Evolutionary conservation across 2,888 invertebrate species (phyloP), one percentile per base, ranked within the genome.

Genomic region (Orthosia incerta): DNA sequence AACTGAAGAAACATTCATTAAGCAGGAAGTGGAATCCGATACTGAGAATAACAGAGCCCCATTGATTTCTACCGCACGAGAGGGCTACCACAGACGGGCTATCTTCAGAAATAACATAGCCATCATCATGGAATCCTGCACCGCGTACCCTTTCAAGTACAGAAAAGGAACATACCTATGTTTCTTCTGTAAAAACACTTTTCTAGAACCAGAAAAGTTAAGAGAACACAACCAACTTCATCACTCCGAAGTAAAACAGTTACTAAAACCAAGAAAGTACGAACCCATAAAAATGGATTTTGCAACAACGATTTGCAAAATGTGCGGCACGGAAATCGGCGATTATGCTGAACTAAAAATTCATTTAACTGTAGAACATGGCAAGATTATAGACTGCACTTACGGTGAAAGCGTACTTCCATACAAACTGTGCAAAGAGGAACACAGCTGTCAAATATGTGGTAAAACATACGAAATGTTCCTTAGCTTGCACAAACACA

Each of bases 251-350:
- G 81, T 91, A 0, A 91, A 90, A 71, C 88, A 91, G 39, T 69
- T 91, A 1, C 76, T 93, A 2, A 95, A 94, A 76, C 94, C 94
- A 1, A 90, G 93, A 59, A 95, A 95, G 82, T 96, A 96, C 74
- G 96, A 95, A 67, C 95, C 95, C 0, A 50, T 96, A 0, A 96
- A 96, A 89, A 94, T 96, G 89, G 96, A 96, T 73, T 95, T 96
- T 31, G 89, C 92, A 0, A 89, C 88, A 45, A 91, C 93, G 0
- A 77, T 84, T 9, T 96, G 96, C 84, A 95, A 93, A 79, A 76
- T 95, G 0, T 96, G 96, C 79, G 89, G 91, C 1, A 70, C 85
- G 0, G 81, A 87, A 31, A 91, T 96, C 31, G 63, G 84, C 3
- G 93, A 94, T 82, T 95, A 95, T 68, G 88, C 88, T 0, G 88